Evolutionary conservation across 2,797 vertebrate species (phyloP).

Genomic region (Anisognathus igniventris): DNA sequence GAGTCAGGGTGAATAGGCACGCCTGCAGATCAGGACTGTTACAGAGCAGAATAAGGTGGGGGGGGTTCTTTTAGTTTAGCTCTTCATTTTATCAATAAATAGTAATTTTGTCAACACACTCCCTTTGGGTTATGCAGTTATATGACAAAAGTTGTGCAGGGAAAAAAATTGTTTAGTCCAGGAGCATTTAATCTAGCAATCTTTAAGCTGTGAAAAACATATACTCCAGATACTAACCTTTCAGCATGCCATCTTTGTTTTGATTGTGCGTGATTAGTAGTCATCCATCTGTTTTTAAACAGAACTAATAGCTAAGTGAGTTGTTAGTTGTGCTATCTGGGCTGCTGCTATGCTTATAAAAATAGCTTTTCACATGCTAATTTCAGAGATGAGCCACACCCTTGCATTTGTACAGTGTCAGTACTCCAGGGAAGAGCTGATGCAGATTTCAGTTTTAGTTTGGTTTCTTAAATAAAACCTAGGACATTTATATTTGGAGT

Average conservation of each 20-base stretch:
- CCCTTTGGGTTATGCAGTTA: not conserved
- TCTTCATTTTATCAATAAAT: not conserved
- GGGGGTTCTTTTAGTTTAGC: not conserved
- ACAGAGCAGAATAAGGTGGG: not conserved
- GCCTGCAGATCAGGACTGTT: not conserved
- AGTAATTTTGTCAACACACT: not conserved
- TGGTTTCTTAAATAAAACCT: not conserved
- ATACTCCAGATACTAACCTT: not conserved
- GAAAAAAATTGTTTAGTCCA: not conserved
- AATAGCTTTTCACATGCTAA: slow-evolving; percentile 43
- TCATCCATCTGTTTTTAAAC: not conserved
- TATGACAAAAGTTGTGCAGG: not conserved
- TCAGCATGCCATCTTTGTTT: not conserved
- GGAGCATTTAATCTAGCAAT: not conserved
- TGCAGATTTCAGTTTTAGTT: not conserved
- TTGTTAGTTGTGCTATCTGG: not conserved
- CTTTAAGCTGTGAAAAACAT: not conserved
- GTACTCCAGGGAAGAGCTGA: not conserved
- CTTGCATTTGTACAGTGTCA: not conserved
- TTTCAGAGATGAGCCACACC: slow-evolving; percentile 35
- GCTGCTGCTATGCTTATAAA: not conserved
- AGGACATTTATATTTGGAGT: slow-evolving; percentile 10
- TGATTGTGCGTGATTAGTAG: not conserved
- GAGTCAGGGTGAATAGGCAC: not conserved
- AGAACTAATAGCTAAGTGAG: not conserved